A percentile compares a stretch with the other conserved stretches of the same genome.
phyloP scores from a whole-genome alignment of 2,888 invertebrate genomes.

The Hirtodrosophila duncani region DNA sequence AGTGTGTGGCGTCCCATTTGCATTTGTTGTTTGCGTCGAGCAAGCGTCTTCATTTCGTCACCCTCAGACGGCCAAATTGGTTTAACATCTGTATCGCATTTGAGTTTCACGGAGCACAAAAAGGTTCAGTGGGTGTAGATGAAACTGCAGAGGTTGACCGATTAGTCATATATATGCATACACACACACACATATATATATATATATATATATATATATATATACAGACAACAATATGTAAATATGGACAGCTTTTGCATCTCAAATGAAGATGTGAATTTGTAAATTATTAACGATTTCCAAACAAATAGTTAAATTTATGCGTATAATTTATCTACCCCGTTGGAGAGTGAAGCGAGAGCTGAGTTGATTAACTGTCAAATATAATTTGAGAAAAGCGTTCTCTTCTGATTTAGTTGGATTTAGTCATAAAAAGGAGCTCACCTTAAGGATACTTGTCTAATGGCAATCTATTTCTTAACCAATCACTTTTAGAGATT shows the following conservation, averaged over 20 bases:
- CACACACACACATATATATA: neutral
- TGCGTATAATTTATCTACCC: too few relatives aligned
- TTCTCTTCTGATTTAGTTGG: too few relatives aligned
- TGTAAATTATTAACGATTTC: too few relatives aligned
- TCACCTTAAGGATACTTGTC: too few relatives aligned
- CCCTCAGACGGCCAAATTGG: conserved; percentile 8
- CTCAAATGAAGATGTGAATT: too few relatives aligned
- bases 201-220: neutral
- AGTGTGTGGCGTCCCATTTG: conserved; percentile 17
- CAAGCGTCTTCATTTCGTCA: conserved; percentile 20
- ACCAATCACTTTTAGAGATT: too few relatives aligned
- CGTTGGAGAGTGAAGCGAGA: too few relatives aligned
- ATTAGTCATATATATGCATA: neutral
- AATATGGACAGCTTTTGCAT: neutral
- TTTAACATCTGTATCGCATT: neutral
- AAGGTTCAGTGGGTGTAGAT: conserved; percentile 7
- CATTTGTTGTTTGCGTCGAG: conserved; percentile 7
- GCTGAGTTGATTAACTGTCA: too few relatives aligned
- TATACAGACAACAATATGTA: conserved; percentile 3
- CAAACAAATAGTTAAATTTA: too few relatives aligned
- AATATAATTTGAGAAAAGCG: too few relatives aligned
- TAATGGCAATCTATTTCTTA: too few relatives aligned
- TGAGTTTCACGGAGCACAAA: neutral
- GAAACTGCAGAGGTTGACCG: neutral
- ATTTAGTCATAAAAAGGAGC: too few relatives aligned